Conservation (phyloP, 2,888 invertebrate genomes). For the Eumerus sabulonum region DNA sequence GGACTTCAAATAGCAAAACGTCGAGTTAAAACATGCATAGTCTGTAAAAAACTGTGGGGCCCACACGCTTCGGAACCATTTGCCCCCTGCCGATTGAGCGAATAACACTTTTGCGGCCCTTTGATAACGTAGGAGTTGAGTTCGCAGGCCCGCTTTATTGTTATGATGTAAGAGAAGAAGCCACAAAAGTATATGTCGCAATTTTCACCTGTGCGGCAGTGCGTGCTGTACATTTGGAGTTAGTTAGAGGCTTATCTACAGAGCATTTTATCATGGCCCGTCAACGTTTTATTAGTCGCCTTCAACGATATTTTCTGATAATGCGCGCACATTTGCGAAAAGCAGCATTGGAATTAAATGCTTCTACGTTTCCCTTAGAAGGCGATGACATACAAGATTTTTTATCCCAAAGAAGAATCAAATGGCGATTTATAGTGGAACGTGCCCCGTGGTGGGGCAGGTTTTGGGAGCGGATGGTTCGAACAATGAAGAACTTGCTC, state of each 20-base stretch:
- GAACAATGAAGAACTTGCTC: conserved; percentile 39
- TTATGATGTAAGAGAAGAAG: neutral
- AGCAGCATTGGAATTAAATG: conserved; percentile 13
- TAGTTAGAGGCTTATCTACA: conserved; percentile 8
- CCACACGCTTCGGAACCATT: too few relatives aligned
- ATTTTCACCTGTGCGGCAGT: conserved; percentile 21
- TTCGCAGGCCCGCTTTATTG: conserved; percentile 26
- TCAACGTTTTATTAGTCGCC: conserved; percentile 6
- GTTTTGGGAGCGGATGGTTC: conserved; percentile 42
- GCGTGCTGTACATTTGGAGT: conserved; percentile 21
- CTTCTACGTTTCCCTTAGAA: neutral
- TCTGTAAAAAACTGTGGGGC: too few relatives aligned
- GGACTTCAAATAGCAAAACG: too few relatives aligned
- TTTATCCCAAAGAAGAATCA: conserved; percentile 21
- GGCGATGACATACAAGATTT: conserved; percentile 4
- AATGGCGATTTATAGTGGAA: conserved; percentile 38
- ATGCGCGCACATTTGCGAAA: conserved; percentile 23
- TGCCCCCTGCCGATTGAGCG: too few relatives aligned
- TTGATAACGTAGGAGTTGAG: conserved; percentile 16
- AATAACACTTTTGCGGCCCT: conserved; percentile 9
- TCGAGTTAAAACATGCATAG: too few relatives aligned
- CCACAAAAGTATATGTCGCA: conserved; percentile 14
- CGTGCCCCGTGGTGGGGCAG: conserved; percentile 48
- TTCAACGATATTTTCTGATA: conserved; percentile 7
- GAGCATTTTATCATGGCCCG: conserved; percentile 12